A percentile compares a stretch with the other conserved stretches of the same genome.
These are phyloP conservation scores for Oreochromis tanganicae DNA, from an alignment of 2,113 vertebrate species.

Conservation along the genomic window DNA sequence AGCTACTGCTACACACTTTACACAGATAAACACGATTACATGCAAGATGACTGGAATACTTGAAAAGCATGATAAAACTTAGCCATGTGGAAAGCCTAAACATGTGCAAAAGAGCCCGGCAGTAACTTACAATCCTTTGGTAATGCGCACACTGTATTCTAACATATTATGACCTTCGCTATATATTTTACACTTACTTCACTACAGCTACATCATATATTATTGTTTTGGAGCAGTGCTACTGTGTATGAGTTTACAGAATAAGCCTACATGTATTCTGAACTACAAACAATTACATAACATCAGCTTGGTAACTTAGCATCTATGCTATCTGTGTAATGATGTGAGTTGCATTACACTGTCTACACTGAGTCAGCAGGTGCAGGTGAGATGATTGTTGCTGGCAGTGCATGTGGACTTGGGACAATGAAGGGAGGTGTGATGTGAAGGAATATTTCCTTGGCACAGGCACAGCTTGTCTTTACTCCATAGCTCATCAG, in stretches of 20 bases:
- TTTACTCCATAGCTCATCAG: slow-evolving; percentile 48
- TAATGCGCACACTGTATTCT: not conserved
- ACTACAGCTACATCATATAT: not conserved
- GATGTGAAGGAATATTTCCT: slow-evolving; percentile 21
- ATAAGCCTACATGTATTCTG: not conserved
- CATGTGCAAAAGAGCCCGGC: slow-evolving; percentile 19
- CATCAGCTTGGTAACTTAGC: not conserved
- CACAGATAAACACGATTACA: slow-evolving; percentile 37
- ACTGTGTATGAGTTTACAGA: not conserved
- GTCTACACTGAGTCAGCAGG: slow-evolving; percentile 46
- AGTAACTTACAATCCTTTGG: not conserved
- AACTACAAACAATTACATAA: not conserved
- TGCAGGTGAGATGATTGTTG: slow-evolving; percentile 41
- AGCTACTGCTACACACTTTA: slow-evolving; percentile 13
- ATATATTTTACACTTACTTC: not conserved
- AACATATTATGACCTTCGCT: not conserved
- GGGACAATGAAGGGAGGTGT: not conserved
- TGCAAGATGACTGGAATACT: slow-evolving; percentile 28
- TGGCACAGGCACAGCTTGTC: slow-evolving; percentile 29
- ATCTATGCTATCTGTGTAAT: slow-evolving; percentile 19
- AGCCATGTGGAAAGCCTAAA: slow-evolving; percentile 13
- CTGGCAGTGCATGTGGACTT: slow-evolving; percentile 18
- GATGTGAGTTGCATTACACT: not conserved
- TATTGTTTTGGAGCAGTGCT: not conserved
- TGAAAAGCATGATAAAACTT: slow-evolving; percentile 4